These are phyloP conservation scores for Gibbula magus DNA, from an alignment of 2,888 invertebrate genomes.

Conservation along the genomic window DNA sequence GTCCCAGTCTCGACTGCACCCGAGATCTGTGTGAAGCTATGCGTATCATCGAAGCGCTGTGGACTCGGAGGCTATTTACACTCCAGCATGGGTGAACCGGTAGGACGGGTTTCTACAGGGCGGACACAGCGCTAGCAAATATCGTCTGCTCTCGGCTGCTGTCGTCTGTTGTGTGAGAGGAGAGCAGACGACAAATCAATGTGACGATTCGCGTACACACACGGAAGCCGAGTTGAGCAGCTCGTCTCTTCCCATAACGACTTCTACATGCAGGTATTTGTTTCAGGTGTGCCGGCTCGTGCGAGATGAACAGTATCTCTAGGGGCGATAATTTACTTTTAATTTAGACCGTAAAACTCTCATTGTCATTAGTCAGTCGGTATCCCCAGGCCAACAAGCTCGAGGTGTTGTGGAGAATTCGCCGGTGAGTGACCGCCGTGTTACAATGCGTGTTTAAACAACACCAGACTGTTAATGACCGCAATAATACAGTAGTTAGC, in stretches of 20 bases:
- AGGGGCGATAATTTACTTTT: background rate
- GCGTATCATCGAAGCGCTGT: conserved; percentile 16
- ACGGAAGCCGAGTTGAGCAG: background rate
- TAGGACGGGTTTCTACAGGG: conserved; percentile 34
- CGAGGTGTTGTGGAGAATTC: background rate
- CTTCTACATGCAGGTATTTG: background rate
- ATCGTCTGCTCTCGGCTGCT: conserved; percentile 4
- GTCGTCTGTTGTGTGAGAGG: background rate
- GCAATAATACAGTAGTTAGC: background rate
- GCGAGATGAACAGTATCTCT: background rate
- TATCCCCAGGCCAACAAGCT: background rate
- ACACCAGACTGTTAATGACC: background rate
- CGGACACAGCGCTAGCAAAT: background rate
- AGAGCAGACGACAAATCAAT: conserved; percentile 9
- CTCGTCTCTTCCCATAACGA: background rate
- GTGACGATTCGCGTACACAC: background rate
- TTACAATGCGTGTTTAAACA: background rate
- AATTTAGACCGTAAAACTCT: background rate
- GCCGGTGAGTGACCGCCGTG: background rate
- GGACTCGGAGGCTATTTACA: conserved; percentile 24
- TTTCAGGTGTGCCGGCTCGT: background rate
- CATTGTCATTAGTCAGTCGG: background rate
- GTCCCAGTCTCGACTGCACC: background rate
- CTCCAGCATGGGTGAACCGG: conserved; percentile 24
- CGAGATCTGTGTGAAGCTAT: conserved; percentile 19